Base-by-base conservation (phyloP, 1,140 invertebrate genomes). In the Leptinotarsa undecemlineata region DNA sequence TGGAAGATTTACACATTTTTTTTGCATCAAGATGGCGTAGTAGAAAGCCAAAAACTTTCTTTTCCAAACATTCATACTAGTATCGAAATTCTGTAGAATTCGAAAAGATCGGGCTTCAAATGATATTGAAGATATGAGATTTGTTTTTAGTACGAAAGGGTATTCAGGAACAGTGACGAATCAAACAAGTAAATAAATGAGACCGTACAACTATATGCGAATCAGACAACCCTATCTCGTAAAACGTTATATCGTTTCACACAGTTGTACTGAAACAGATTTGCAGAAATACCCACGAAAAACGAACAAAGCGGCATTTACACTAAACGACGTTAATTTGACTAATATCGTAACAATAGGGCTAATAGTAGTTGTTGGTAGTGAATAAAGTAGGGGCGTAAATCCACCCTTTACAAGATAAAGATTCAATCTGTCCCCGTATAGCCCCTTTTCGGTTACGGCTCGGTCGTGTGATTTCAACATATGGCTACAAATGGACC, bases 371-470 rank as follows among this genome's bases (percentile, higher is more conserved):
- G 71, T 74, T 57, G 51, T 57, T 57, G 51, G 42, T 42, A 20
- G 62, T 19, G 66, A 42, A 47, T 68, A 48, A 33, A 68, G 66
- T 47, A 68, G 76, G 78, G 76, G 76, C 75, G 73, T 74, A 68
- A 74, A 72, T 74, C 74, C 78, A 73, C 76, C 78, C 78, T 74
- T 68, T 70, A 77, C 78, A 77, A 79, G 76, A 77, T 78, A 79
- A 79, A 79, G 78, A 79, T 79, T 78, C 77, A 78, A 78, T 79
- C 78, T 79, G 78, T 77, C 76, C 51, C 74, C 66, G 66, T 69
- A 73, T 70, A 66, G 62, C 70, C 74, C 72, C 23, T 48, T 72
- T 64, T 72, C 72, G 63, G 72, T 67, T 71, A 76, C 19, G 75
- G 68, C 42, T 33, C 42, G 66, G 20, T 23, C 33, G 66, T 68